Evolutionary conservation across 2,113 vertebrate species (phyloP).

Genomic region (Aegithalos caudatus): DNA sequence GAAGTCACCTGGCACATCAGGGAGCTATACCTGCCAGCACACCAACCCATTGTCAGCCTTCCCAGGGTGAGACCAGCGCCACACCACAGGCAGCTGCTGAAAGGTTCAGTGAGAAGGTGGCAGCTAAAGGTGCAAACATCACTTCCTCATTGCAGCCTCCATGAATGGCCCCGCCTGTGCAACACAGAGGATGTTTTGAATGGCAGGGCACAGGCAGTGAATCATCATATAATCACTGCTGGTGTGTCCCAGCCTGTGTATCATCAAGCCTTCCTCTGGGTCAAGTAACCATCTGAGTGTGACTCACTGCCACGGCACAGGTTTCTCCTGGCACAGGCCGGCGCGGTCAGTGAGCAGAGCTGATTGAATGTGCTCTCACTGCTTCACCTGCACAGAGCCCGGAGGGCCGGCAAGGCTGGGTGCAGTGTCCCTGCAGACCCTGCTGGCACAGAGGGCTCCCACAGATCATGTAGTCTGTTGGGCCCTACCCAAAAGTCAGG

Average conservation of each 20-base stretch:
- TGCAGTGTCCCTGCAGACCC: background rate
- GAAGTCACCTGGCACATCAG: background rate
- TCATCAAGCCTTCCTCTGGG: slow-evolving; percentile 27
- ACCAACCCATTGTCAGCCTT: background rate
- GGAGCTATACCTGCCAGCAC: background rate
- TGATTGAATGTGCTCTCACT: background rate
- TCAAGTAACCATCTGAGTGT: slow-evolving; percentile 6
- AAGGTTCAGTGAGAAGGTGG: background rate
- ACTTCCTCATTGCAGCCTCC: background rate
- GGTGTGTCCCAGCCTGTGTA: slow-evolving; percentile 4
- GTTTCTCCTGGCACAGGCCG: background rate
- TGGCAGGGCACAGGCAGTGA: slow-evolving; percentile 23
- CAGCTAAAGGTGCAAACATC: slow-evolving; percentile 3
- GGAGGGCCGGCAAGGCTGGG: background rate
- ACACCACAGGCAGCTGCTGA: background rate
- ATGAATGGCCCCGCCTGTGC: background rate
- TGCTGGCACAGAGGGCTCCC: background rate
- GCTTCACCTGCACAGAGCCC: rapidly evolving
- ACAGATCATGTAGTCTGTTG: background rate
- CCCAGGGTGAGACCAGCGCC: background rate
- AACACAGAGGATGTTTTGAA: slow-evolving; percentile 55
- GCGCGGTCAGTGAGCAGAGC: background rate
- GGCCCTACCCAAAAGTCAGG: background rate
- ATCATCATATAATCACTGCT: slow-evolving; percentile 39
- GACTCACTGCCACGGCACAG: background rate